phyloP scores from a whole-genome alignment of 2,797 vertebrate genomes.

The Pangasius djambal region DNA sequence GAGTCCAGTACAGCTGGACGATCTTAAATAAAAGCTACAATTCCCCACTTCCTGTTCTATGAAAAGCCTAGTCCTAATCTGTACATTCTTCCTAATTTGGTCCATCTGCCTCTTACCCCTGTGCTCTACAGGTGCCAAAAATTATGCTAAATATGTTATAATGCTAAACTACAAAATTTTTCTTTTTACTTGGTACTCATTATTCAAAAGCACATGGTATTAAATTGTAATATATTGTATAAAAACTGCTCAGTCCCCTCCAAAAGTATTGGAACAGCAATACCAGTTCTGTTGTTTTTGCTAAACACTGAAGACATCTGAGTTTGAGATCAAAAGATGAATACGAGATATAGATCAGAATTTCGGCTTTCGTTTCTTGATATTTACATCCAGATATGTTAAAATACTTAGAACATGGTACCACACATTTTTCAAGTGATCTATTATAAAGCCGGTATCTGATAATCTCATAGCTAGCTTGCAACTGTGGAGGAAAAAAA shows the following conservation, averaged over 20 bases:
- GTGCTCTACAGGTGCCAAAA: neutral
- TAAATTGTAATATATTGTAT: neutral
- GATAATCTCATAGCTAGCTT: too few species aligned
- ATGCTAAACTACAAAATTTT: neutral
- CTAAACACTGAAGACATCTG: too few species aligned
- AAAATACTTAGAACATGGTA: too few species aligned
- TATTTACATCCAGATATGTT: too few species aligned
- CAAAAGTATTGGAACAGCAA: neutral
- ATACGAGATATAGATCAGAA: too few species aligned
- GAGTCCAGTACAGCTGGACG: neutral
- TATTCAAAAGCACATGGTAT: neutral
- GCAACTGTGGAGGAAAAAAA: too few species aligned
- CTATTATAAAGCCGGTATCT: too few species aligned
- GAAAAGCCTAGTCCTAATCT: conserved; percentile 71
- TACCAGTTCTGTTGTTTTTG: too few species aligned
- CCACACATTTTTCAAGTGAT: too few species aligned
- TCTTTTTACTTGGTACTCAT: neutral
- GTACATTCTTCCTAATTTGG: neutral
- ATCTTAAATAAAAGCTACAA: conserved; percentile 51
- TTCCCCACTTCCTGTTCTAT: conserved; percentile 65
- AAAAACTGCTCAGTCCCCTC: neutral
- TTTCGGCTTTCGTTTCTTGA: too few species aligned
- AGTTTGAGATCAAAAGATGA: too few species aligned
- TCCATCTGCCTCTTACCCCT: neutral
- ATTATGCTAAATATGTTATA: neutral